These are phyloP conservation scores for Nomada ferruginata DNA, from an alignment of 2,888 invertebrate species.

Conservation along the genomic window DNA sequence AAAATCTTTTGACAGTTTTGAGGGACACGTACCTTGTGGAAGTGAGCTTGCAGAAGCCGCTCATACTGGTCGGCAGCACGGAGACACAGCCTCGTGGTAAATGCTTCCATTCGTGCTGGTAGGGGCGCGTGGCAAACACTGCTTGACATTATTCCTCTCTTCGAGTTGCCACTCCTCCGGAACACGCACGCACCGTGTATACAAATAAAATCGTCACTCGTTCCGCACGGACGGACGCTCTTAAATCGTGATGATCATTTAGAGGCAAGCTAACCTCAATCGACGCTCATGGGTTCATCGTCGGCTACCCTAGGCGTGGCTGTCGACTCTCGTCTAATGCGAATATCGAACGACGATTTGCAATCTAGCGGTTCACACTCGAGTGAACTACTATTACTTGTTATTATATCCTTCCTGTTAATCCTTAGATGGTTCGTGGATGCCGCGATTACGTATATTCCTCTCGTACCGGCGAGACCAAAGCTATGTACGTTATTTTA, in stretches of 20 bases:
- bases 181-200: constrained; percentile 44
- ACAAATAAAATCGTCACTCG: constrained; percentile 51
- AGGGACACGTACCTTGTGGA: constrained; percentile 82
- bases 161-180: constrained; percentile 45
- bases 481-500: constrained; percentile 7
- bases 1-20: not conserved
- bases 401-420: not conserved
- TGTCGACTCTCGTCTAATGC: not conserved
- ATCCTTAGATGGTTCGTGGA: not conserved
- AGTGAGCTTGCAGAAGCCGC: constrained; percentile 86
- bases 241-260: constrained; percentile 33
- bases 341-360: not conserved
- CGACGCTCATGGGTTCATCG: constrained; percentile 39
- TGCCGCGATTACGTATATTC: not conserved
- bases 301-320: constrained; percentile 25
- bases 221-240: constrained; percentile 50
- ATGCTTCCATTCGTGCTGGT: constrained; percentile 83
- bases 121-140: constrained; percentile 82
- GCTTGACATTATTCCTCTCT: constrained; percentile 79
- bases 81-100: constrained; percentile 86
- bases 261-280: constrained; percentile 65
- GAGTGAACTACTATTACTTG: not conserved
- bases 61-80: constrained; percentile 88
- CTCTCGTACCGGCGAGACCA: not conserved
- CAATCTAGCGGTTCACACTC: not conserved